Evolutionary conservation across 2,113 vertebrate species (phyloP).

Genomic region (Onychostoma macrolepis): DNA sequence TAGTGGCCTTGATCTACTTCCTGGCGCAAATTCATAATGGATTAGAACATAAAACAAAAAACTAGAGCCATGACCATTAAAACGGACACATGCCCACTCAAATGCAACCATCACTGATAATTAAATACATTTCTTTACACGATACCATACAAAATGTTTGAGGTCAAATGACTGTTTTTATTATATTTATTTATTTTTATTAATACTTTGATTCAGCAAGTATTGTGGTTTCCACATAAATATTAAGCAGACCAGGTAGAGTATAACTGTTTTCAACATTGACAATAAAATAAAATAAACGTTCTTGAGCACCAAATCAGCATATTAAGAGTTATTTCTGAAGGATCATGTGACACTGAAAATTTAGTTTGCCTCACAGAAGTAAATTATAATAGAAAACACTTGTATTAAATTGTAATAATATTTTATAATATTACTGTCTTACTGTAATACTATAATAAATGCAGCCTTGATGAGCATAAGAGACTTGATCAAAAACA

Average conservation of each 20-base stretch:
- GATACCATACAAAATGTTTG: background rate
- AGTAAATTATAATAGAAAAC: background rate
- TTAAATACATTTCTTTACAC: background rate
- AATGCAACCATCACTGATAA: background rate
- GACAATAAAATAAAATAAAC: background rate
- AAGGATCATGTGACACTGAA: background rate
- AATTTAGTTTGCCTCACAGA: background rate
- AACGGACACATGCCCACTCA: background rate
- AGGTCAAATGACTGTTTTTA: too few species aligned
- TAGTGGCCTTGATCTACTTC: background rate
- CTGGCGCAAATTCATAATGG: background rate
- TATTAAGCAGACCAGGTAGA: too few species aligned
- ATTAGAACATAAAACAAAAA: constrained; percentile 12
- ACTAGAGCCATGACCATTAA: background rate
- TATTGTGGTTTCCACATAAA: background rate
- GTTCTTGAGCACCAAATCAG: background rate
- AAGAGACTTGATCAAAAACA: background rate
- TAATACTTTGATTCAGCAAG: background rate
- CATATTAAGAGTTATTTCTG: background rate
- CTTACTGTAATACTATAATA: background rate
- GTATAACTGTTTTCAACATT: background rate
- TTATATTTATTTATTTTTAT: too few species aligned
- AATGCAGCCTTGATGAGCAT: background rate
- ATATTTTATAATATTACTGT: background rate
- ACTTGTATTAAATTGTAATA: background rate